Percentiles rank a stretch among this genome's conserved stretches.
phyloP scores from a whole-genome alignment of 2,113 vertebrate genomes.

The Zapus hudsonius region DNA sequence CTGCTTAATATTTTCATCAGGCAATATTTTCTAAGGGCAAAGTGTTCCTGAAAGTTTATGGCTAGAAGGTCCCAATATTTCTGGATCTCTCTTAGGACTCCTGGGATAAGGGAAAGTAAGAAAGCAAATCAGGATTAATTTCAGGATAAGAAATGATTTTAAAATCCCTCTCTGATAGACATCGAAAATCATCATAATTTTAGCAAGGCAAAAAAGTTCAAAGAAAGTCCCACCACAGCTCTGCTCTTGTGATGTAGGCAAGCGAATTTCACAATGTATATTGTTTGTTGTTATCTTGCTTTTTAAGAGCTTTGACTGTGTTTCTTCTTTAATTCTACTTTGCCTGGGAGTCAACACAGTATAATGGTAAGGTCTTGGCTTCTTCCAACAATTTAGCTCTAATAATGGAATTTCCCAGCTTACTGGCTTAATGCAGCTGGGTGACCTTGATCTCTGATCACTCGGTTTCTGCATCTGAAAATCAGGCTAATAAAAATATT shows the following conservation, averaged over 20 bases:
- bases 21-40: background rate
- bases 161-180: background rate
- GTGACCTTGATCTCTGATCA: background rate
- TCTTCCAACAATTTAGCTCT: background rate
- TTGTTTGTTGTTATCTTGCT: background rate
- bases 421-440: background rate
- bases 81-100: background rate
- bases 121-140: background rate
- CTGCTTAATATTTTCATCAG: background rate
- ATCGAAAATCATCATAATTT: background rate
- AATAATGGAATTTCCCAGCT: background rate
- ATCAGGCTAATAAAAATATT: constrained; percentile 1
- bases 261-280: background rate
- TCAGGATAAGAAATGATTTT: background rate
- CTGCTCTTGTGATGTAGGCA: background rate
- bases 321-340: background rate
- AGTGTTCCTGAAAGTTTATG: background rate
- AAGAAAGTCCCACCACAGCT: background rate
- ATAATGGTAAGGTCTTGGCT: background rate
- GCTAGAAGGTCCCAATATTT: background rate
- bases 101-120: background rate
- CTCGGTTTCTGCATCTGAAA: constrained; percentile 12
- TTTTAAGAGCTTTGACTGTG: background rate
- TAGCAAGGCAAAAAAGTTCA: background rate
- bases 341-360: background rate